Evolutionary conservation across 2,888 invertebrate species (phyloP).

Genomic region (Pharmacophagus antenor): DNA sequence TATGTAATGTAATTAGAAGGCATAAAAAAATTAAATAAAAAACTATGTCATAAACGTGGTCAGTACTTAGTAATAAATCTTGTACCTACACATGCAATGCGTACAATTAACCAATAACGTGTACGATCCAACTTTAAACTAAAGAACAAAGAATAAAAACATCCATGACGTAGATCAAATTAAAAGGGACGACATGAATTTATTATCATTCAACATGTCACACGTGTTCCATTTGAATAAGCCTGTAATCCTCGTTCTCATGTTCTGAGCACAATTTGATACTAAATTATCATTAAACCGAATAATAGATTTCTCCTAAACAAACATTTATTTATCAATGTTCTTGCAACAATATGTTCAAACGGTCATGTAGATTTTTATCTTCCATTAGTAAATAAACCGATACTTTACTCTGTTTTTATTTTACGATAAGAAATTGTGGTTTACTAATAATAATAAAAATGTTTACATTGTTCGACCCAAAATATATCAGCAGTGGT

Average conservation of each 20-base stretch:
- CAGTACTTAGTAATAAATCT: not conserved
- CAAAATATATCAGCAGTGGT: too few relatives aligned
- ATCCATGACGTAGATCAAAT: constrained; percentile 14
- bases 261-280: constrained; percentile 26
- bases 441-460: too few relatives aligned
- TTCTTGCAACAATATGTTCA: constrained; percentile 21
- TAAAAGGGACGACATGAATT: constrained; percentile 22
- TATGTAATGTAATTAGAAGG: not conserved
- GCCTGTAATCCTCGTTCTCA: constrained; percentile 27
- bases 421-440: too few relatives aligned
- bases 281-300: constrained; percentile 29
- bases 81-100: too few relatives aligned
- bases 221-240: constrained; percentile 29
- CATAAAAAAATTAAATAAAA: not conserved
- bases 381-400: not conserved
- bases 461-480: too few relatives aligned
- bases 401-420: too few relatives aligned
- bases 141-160: constrained; percentile 15
- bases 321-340: constrained; percentile 31
- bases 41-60: not conserved
- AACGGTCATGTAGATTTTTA: not conserved
- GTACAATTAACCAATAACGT: not conserved
- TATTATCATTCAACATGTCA: constrained; percentile 22
- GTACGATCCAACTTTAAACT: constrained; percentile 7
- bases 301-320: constrained; percentile 28